Evolutionary conservation across 2,113 vertebrate genomes (phyloP), one percentile per base, ranked within the genome.

Genomic region (Halcyon malimbica): DNA sequence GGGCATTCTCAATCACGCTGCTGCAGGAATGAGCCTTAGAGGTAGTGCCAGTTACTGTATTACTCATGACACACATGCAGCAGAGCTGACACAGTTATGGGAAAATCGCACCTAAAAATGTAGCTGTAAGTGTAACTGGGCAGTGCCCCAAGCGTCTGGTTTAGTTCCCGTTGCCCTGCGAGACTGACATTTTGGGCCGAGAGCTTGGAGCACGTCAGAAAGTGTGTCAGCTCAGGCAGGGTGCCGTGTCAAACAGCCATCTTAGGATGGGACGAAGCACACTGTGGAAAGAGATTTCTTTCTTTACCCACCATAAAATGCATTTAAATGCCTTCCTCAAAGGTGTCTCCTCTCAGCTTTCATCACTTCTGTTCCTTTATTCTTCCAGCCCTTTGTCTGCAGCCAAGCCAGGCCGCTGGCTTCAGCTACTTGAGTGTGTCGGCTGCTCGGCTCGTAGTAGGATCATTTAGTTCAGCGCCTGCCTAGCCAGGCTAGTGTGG

Each of bases 401-500:
- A 69, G 84, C 15, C 41, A 59, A n/a, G 33, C n/a, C 65, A 20
- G 75, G 48, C 29, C 1, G 0, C 35, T 21, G 73, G 53, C 59
- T 77, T 41, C 76, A 77, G 68, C 59, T 33, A 25, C 11, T 25
- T 2, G 0, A 20, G 39, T 1, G 14, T 17, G 18, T 69, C 63
- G 29, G 76, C 87, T 63, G 76, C 51, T 62, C 59, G 75, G 68
- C 59, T 80, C 59, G 11, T 8, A 59, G 73, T 20, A 37, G 0
- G 1, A 31, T 25, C 50, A 2, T 6, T 51, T 1, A 33, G 81
- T 25, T 67, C 65, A 71, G 74, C 0, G 5, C 3, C 60, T 67
- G 60, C 48, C 69, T 11, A 13, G 18, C 56, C 51, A 60, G 56
- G 51, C 62, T n/a, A 26, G 65, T 3, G 35, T 33, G 57, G 10